A percentile compares a stretch with the other conserved stretches of the same genome.
phyloP scores from a whole-genome alignment of 2,797 vertebrate genomes.

The Microctenopoma lineatum region DNA sequence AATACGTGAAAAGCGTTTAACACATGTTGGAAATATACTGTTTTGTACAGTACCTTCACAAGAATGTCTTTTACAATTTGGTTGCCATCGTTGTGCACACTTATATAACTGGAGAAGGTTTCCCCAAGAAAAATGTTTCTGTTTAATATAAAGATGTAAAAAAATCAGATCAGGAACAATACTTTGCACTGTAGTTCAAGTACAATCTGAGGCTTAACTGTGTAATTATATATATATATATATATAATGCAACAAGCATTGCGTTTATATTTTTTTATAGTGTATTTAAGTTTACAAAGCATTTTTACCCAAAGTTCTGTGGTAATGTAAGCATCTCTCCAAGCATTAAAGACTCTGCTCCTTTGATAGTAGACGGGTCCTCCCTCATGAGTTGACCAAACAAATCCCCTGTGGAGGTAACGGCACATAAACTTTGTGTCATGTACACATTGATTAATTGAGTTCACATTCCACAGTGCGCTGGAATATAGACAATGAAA shows the following conservation, averaged over 20 bases:
- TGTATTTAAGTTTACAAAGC: no score
- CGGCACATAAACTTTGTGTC: not conserved
- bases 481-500: not conserved
- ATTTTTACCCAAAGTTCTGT: constrained; percentile 95
- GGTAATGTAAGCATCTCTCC: constrained; percentile 99
- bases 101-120: constrained; percentile 99
- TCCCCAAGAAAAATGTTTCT: constrained; percentile 99
- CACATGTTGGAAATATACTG: not conserved
- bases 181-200: not conserved
- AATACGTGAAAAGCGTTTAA: not conserved
- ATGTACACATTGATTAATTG: not conserved
- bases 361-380: constrained; percentile 96
- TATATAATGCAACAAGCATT: no score
- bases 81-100: constrained; percentile 97
- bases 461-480: not conserved
- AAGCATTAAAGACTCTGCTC: constrained; percentile 93
- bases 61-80: constrained; percentile 97
- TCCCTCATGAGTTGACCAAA: constrained; percentile 94
- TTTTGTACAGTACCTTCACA: constrained; percentile 88
- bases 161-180: not conserved
- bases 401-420: constrained; percentile 84
- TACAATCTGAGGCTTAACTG: not conserved
- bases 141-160: constrained; percentile 22
- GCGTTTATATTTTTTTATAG: no score
- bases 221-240: not conserved